A percentile compares a stretch with the other conserved stretches of the same genome.
Evolutionary conservation across 2,113 vertebrate species (phyloP).

Genomic region (Speoplatyrhinus poulsoni): DNA sequence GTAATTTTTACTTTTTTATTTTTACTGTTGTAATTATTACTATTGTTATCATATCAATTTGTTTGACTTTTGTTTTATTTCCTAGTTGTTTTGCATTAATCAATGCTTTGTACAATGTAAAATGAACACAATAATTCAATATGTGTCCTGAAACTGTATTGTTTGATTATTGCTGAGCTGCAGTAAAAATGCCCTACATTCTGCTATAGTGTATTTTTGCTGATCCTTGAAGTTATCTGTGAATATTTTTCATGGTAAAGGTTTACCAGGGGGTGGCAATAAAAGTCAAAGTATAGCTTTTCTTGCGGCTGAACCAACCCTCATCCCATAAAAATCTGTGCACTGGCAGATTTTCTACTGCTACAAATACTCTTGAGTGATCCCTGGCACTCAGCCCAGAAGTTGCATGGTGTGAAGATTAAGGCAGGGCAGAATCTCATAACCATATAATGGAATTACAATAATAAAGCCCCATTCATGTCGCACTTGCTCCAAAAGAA

Average conservation of each 20-base stretch:
- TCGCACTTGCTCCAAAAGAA: conserved; percentile 43
- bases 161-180: conserved; percentile 52
- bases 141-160: conserved; percentile 33
- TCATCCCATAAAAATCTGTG: conserved; percentile 46
- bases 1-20: background rate
- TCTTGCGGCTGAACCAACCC: conserved; percentile 60
- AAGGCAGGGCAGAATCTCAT: conserved; percentile 63
- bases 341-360: conserved; percentile 61
- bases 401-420: conserved; percentile 70
- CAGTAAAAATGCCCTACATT: conserved; percentile 62
- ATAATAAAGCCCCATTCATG: conserved; percentile 64
- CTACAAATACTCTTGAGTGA: conserved; percentile 61
- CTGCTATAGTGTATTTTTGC: conserved; percentile 57
- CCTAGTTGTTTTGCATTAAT: conserved; percentile 13
- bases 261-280: conserved; percentile 69
- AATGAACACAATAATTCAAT: conserved; percentile 3
- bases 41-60: conserved; percentile 13
- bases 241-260: conserved; percentile 70
- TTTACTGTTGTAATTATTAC: background rate
- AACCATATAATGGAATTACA: conserved; percentile 69
- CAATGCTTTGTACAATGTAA: conserved; percentile 12
- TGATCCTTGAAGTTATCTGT: conserved; percentile 63
- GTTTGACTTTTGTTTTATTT: conserved; percentile 30
- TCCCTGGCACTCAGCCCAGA: conserved; percentile 65
- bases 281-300: conserved; percentile 67